Percentiles rank a stretch among this genome's conserved stretches.
phyloP scores from a whole-genome alignment of 2,888 invertebrate species.

The Synergus japonicus region DNA sequence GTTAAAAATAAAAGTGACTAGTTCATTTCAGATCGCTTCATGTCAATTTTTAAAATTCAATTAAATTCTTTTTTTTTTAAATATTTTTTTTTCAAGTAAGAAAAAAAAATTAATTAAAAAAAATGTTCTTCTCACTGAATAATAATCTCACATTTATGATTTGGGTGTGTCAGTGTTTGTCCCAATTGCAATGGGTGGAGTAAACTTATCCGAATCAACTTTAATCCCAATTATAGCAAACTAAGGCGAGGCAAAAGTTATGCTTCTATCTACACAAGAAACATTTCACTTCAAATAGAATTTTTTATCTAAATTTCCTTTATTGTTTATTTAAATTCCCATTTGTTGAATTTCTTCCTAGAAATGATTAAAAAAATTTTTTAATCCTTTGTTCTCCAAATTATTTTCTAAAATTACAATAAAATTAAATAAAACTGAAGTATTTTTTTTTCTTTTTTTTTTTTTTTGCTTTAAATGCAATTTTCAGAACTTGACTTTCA shows the following conservation, averaged over 20 bases:
- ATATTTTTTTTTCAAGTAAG: no score
- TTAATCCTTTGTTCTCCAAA: neutral
- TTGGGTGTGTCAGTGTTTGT: conserved; percentile 1
- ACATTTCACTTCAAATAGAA: neutral
- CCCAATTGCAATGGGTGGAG: conserved; percentile 11
- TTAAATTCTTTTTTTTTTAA: no score
- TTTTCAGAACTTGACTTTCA: neutral
- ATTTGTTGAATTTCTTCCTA: no score
- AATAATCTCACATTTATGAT: neutral
- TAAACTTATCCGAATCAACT: neutral
- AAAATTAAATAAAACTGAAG: no score
- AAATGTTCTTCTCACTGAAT: neutral
- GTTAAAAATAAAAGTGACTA: neutral
- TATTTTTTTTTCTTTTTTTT: no score
- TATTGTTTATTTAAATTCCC: no score
- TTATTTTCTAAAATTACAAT: no score
- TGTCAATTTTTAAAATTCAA: no score
- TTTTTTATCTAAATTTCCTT: no score
- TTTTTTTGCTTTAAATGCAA: neutral
- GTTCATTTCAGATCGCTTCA: no score
- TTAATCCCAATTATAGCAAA: conserved; percentile 3
- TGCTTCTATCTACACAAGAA: neutral
- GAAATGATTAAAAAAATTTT: neutral
- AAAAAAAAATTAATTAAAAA: neutral
- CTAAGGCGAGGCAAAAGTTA: neutral